Base-by-base conservation (phyloP, 2,797 vertebrate species). In the Sciurus vulgaris region DNA sequence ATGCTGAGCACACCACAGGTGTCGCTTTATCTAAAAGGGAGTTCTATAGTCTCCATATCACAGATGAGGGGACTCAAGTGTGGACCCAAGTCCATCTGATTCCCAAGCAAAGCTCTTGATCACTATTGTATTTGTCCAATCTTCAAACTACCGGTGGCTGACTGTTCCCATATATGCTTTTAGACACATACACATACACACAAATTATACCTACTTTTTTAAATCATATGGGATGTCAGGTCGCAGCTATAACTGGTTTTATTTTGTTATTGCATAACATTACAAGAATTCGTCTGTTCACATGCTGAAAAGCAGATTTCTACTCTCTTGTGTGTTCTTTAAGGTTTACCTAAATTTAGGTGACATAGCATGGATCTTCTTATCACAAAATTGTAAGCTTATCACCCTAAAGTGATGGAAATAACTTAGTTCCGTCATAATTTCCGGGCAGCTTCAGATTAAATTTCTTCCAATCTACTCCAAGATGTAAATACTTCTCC, bases 401-500 rank as follows among this genome's bases (percentile, higher is more conserved):
- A 90, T 92, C 95, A 89, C 77, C 94, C 89, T 86, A 95, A 91
- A 97, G 98, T 3, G 85, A 96, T 94, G 95, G 97, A 97, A 98
- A 98, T 97, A 95, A 98, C 95, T 95, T 94, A 96, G 86, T 6
- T 78, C 73, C 26, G 30, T 59, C 41, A 65, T 94, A 93, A 97
- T 98, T 98, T 98, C 98, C 95, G 92, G 98, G 97, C 96, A 96
- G 95, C 94, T 97, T 98, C 96, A 77, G 95, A 95, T 92, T 95
- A 91, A 77, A 86, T 97, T 97, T 97, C 97, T 95, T 90, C 92
- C 96, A 86, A 76, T 96, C 89, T 95, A 69, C 97, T 97, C 95
- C 85, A 97, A 98, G 97, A 94, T 97, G 95, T 95, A 98, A 97
- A 97, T 98, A 93, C 97, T 94, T 93, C 98, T 98, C 98, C 94